Evolutionary conservation across 2,797 vertebrate genomes (phyloP), one percentile per base, ranked within the genome.

Genomic region (Paedocypris micromegethes): DNA sequence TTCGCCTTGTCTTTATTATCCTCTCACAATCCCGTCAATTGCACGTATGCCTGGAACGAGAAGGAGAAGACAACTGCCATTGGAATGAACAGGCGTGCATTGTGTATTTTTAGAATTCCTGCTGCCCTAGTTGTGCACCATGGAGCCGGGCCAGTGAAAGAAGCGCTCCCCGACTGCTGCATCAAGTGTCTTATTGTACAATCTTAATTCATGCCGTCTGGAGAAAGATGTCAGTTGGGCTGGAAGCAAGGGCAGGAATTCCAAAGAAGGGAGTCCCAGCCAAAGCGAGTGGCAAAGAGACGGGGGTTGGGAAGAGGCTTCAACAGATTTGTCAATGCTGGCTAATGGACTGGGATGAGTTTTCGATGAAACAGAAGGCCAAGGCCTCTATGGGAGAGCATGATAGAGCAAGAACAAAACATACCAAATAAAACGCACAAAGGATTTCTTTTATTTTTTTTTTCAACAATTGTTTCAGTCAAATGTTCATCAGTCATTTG

Each of bases 311-410:
- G 86, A 92, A 92, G 83, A 79, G 86, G 89, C 87, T 90, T 92
- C 90, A 94, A 95, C 94, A 96, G 93, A 97, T 94, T 96, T 96
- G 92, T 95, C 92, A 95, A 93, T 90, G 93, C 93, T 96, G 92
- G 62, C 89, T 88, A 90, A 89, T 91, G 91, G 88, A 91, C 87
- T 86, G 87, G 86, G 88, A 90, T 88, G 84, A 70, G 69, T 47
- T 75, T 75, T 53, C 52, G 70, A 61, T 63, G 54, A 9, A 68
- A 73, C 66, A 70, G 40, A 58, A 54, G 42, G 68, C 64, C 56
- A 56, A 74, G 74, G 74, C 73, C 70, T 64, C 56, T 62, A 54
- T 49, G 64, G 69, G 64, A 72, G 64, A 70, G 51, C 58, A 66
- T 63, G 71, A 70, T 63, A 76, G 49, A 57, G 69, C 58, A 84